Conservation (phyloP, 2,888 invertebrate species). For the Phortica okadai region DNA sequence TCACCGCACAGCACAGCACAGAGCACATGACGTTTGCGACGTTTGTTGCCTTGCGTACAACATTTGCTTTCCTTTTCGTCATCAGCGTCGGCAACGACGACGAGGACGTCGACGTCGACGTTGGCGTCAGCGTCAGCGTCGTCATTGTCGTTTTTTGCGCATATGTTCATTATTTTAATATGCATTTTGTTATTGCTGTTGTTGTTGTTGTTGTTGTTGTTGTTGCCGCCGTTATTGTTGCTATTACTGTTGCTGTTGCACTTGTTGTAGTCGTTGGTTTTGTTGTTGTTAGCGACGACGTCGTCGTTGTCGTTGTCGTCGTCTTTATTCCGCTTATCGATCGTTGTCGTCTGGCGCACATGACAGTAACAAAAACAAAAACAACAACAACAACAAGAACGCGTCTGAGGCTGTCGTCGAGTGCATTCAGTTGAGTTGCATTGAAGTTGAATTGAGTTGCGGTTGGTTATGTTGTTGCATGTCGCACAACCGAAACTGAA, state of each 20-base stretch:
- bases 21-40: not conserved
- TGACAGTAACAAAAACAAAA: not conserved
- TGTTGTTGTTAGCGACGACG: not conserved
- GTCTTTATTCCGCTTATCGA: slow-evolving; percentile 50
- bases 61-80: not conserved
- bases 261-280: not conserved
- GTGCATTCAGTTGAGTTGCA: not conserved
- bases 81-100: not conserved
- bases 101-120: not conserved
- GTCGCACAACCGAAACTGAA: slow-evolving; percentile 8
- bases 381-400: not conserved
- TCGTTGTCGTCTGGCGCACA: slow-evolving; percentile 47
- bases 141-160: slow-evolving; percentile 32
- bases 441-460: no score
- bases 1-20: not conserved
- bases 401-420: slow-evolving; percentile 1
- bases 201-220: not conserved
- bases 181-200: slow-evolving; percentile 14
- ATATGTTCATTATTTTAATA: slow-evolving; percentile 36
- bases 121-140: not conserved
- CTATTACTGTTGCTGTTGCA: not conserved
- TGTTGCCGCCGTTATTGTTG: not conserved
- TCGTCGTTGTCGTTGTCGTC: not conserved
- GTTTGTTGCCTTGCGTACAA: not conserved
- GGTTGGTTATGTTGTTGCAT: not conserved